Evolutionary conservation across 2,888 invertebrate species (phyloP).

Genomic region (Caenorhabditis becei): DNA sequence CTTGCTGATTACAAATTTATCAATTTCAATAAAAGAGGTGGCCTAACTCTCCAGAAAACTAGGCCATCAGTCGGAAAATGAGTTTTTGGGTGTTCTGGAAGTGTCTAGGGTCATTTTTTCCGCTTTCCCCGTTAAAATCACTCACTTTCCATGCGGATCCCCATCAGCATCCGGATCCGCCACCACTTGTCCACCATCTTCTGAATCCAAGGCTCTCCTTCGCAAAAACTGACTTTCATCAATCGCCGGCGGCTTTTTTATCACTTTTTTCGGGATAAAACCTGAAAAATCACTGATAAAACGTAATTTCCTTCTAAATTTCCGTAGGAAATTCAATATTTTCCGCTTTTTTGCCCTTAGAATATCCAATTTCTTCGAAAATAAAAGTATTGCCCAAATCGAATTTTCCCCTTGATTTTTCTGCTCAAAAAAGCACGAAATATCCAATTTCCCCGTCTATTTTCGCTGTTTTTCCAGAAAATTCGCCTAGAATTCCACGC

Average conservation of each 20-base stretch:
- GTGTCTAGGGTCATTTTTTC: no score
- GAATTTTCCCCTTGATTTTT: neutral
- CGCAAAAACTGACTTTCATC: conserved; percentile 41
- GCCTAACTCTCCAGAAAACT: no score
- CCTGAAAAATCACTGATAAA: conserved; percentile 29
- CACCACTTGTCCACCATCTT: conserved; percentile 53
- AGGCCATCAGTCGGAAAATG: no score
- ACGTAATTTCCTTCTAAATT: neutral
- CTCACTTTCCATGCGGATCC: conserved; percentile 59
- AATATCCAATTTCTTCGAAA: conserved; percentile 14
- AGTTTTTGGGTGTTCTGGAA: no score
- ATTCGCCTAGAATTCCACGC: neutral
- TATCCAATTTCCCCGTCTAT: neutral
- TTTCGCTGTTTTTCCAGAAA: neutral
- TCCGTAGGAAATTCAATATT: conserved; percentile 15
- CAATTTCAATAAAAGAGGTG: neutral
- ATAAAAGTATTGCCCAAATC: neutral
- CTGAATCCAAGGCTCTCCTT: conserved; percentile 37
- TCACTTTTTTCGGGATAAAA: conserved; percentile 57
- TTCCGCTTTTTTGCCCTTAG: conserved; percentile 14
- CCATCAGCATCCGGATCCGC: conserved; percentile 53
- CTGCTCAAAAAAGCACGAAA: neutral
- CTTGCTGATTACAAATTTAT: neutral
- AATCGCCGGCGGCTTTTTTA: conserved; percentile 50
- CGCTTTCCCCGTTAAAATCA: no score